Evolutionary conservation across 2,888 invertebrate species (phyloP).

Genomic region (Troides helena): DNA sequence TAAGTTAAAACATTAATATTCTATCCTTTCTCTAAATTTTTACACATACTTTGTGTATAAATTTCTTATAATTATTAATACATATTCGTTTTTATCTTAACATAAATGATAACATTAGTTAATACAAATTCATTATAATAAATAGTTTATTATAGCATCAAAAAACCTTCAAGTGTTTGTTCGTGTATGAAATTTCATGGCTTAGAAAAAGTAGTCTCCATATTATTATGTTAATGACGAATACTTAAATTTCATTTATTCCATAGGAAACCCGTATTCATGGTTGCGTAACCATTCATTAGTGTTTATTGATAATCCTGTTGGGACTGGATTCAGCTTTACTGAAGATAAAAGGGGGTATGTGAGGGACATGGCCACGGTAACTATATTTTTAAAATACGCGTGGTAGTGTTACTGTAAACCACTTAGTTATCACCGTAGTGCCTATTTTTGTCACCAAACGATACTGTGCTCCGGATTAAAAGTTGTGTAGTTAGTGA

Average conservation of each 20-base stretch:
- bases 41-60: too few species aligned
- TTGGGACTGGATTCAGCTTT: conserved; percentile 83
- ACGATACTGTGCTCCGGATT: too few species aligned
- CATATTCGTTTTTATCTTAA: neutral
- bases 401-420: too few species aligned
- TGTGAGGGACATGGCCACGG: conserved; percentile 77
- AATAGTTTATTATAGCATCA: too few species aligned
- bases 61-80: neutral
- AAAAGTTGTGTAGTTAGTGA: too few species aligned
- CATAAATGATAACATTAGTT: too few species aligned
- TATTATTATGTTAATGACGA: neutral
- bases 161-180: too few species aligned
- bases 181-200: too few species aligned
- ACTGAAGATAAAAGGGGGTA: conserved; percentile 78
- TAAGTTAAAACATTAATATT: conserved; percentile 41
- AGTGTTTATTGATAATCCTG: conserved; percentile 84
- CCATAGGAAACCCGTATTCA: conserved; percentile 68
- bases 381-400: conserved; percentile 38
- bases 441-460: too few species aligned
- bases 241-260: neutral
- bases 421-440: too few species aligned
- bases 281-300: conserved; percentile 82
- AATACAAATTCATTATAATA: too few species aligned
- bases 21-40: neutral
- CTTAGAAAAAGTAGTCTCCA: neutral